Percentiles rank a stretch among this genome's conserved stretches.
Evolutionary conservation across 2,888 invertebrate species (phyloP).

Genomic region (Nematopogon swammerdamellus): DNA sequence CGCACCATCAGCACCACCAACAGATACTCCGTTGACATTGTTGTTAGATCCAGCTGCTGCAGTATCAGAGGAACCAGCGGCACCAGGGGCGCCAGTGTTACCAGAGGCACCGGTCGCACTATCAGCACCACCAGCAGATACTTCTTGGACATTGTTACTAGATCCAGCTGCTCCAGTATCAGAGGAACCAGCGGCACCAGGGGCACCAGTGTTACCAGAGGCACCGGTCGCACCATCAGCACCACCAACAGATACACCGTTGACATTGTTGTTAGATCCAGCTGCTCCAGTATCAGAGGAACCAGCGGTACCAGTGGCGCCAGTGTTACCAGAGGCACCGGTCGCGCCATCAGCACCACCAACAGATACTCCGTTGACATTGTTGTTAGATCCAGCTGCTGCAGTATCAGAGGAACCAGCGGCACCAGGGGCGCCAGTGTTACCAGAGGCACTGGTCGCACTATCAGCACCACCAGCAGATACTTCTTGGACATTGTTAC

Average conservation of each 20-base stretch:
- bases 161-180: background rate
- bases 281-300: background rate
- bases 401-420: background rate
- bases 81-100: no score
- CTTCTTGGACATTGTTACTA: background rate
- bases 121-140: no score
- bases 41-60: no score
- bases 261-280: background rate
- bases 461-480: slow-evolving; percentile 3
- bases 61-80: no score
- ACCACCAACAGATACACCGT: background rate
- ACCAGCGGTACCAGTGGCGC: background rate
- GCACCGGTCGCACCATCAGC: background rate
- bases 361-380: background rate
- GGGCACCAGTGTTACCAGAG: background rate
- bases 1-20: no score
- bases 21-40: no score
- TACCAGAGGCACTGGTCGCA: background rate
- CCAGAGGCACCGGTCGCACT: no score
- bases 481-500: background rate
- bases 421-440: slow-evolving; percentile 2
- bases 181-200: background rate
- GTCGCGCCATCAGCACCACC: slow-evolving; percentile 1
- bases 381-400: background rate
- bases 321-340: background rate